Evolutionary conservation across 2,888 invertebrate species (phyloP).

Genomic region (Tachina lurida): DNA sequence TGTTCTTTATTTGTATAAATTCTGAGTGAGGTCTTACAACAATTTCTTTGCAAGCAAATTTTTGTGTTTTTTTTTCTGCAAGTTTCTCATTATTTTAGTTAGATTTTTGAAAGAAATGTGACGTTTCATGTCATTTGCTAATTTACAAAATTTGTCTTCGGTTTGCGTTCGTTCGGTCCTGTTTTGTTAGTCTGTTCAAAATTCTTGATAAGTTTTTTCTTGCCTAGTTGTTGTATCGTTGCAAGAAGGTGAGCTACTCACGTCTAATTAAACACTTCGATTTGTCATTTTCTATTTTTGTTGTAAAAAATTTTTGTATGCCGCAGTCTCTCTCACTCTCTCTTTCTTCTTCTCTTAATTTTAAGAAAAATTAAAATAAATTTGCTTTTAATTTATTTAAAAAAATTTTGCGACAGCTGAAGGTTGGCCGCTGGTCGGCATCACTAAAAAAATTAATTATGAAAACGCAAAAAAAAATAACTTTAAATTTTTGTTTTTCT

Average conservation of each 20-base stretch:
- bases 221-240: background rate
- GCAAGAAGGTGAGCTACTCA: constrained; percentile 31
- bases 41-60: background rate
- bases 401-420: constrained; percentile 60
- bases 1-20: constrained; percentile 30
- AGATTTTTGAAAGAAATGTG: constrained; percentile 25
- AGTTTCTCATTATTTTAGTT: constrained; percentile 38
- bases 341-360: background rate
- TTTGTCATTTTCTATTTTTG: constrained; percentile 65
- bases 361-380: background rate
- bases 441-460: constrained; percentile 54
- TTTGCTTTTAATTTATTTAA: constrained; percentile 22
- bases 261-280: constrained; percentile 66
- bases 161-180: background rate
- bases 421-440: constrained; percentile 59
- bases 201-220: background rate
- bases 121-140: constrained; percentile 59
- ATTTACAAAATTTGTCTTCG: constrained; percentile 56
- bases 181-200: background rate
- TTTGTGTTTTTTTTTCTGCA: constrained; percentile 1
- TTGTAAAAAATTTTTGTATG: background rate
- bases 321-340: background rate
- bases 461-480: background rate
- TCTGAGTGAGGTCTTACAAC: constrained; percentile 1
- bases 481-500: background rate